Percentiles rank a stretch among this genome's conserved stretches.
Conservation (phyloP, 2,888 invertebrate species). For the Scaptomyza tumidula region DNA sequence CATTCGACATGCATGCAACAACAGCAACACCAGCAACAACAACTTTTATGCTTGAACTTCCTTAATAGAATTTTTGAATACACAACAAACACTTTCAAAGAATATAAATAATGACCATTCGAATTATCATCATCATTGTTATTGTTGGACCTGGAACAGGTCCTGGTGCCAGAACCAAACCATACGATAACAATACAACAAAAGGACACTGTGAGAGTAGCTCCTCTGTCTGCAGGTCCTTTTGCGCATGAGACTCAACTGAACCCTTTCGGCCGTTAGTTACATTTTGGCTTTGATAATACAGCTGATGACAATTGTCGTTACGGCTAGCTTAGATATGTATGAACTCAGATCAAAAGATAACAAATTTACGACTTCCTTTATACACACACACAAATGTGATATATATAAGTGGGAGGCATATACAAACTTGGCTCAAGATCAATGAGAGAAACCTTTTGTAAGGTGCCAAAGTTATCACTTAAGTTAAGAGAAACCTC, state of each 20-base stretch:
- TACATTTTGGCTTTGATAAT: constrained; percentile 60
- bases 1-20: constrained; percentile 75
- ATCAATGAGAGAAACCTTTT: not conserved
- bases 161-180: constrained; percentile 31
- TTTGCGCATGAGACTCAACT: not conserved
- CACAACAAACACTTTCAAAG: constrained; percentile 82
- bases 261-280: constrained; percentile 46
- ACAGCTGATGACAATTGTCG: constrained; percentile 70
- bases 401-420: not conserved
- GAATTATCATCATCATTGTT: constrained; percentile 77
- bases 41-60: constrained; percentile 77
- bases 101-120: constrained; percentile 84
- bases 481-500: too few relatives aligned
- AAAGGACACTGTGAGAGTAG: constrained; percentile 34
- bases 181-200: constrained; percentile 70
- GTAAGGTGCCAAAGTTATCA: too few relatives aligned
- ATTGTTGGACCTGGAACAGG: constrained; percentile 10
- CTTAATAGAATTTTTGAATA: constrained; percentile 84
- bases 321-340: constrained; percentile 48
- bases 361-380: constrained; percentile 41
- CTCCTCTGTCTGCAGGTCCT: constrained; percentile 1
- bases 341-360: constrained; percentile 29
- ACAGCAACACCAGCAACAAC: constrained; percentile 35
- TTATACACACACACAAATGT: constrained; percentile 7
- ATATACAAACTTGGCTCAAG: not conserved